These are phyloP conservation scores for Philopedon plagiatum DNA, from an alignment of 2,888 invertebrate genomes.

Conservation along the genomic window DNA sequence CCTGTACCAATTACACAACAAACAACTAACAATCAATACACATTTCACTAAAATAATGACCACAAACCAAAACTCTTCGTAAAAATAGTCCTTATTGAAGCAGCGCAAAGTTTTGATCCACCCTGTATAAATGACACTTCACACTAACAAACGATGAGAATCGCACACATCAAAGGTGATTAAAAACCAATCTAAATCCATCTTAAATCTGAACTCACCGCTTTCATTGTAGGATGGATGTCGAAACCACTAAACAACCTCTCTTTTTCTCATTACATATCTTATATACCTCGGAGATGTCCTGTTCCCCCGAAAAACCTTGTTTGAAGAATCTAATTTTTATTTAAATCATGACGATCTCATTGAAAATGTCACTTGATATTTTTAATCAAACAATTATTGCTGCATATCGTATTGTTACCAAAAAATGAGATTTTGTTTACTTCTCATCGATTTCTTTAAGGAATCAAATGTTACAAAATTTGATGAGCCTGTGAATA, in stretches of 20 bases:
- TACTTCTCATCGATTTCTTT: background rate
- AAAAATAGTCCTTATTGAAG: background rate
- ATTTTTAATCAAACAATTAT: conserved; percentile 24
- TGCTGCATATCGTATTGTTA: conserved; percentile 33
- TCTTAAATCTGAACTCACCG: conserved; percentile 41
- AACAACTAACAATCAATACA: no score
- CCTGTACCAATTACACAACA: no score
- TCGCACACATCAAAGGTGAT: background rate
- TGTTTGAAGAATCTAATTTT: conserved; percentile 26
- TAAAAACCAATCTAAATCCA: conserved; percentile 31
- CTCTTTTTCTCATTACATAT: conserved; percentile 11
- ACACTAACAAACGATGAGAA: conserved; percentile 1
- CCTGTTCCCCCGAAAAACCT: conserved; percentile 35
- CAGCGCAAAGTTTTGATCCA: background rate
- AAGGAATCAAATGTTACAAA: background rate
- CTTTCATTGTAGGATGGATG: conserved; percentile 47
- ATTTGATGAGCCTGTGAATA: background rate
- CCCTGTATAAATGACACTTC: background rate
- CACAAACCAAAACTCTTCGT: background rate
- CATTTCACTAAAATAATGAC: background rate
- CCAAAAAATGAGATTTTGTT: conserved; percentile 6
- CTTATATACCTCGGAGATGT: conserved; percentile 29
- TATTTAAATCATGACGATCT: conserved; percentile 21
- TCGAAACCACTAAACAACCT: conserved; percentile 41
- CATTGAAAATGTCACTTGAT: conserved; percentile 16